Percentiles rank a stretch among this genome's conserved stretches.
Evolutionary conservation across 2,888 invertebrate species (phyloP).

Genomic region (Baronia brevicornis): DNA sequence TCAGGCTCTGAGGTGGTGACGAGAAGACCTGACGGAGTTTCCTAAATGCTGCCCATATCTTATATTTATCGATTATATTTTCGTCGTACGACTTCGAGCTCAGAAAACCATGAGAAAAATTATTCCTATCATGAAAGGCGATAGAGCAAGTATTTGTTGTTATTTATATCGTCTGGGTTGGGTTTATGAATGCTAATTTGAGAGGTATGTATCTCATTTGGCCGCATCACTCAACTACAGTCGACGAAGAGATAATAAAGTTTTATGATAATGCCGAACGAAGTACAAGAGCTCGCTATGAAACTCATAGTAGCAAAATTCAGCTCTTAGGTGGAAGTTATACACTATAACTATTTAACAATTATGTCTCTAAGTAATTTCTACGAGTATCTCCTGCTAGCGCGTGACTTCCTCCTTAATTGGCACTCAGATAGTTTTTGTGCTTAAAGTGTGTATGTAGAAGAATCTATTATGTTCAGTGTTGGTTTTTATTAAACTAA

Average conservation of each 20-base stretch:
- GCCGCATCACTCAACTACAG: slow-evolving; percentile 47
- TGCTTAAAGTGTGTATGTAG: slow-evolving; percentile 1
- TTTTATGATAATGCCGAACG: slow-evolving; percentile 32
- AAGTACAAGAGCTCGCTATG: too few species aligned
- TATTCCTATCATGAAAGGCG: slow-evolving; percentile 29
- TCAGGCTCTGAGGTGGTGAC: too few species aligned
- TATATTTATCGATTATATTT: too few species aligned
- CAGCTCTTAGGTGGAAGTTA: slow-evolving; percentile 3
- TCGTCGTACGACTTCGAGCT: slow-evolving; percentile 31
- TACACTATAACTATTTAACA: slow-evolving; percentile 5
- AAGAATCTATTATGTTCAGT: too few species aligned
- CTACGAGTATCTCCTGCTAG: slow-evolving; percentile 3
- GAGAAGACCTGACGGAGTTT: too few species aligned
- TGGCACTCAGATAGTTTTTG: slow-evolving; percentile 7
- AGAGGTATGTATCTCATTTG: slow-evolving; percentile 60
- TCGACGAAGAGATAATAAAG: slow-evolving; percentile 33
- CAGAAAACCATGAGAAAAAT: slow-evolving; percentile 38
- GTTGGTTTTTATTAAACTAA: too few species aligned
- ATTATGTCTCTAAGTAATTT: slow-evolving; percentile 10
- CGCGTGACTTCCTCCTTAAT: slow-evolving; percentile 10
- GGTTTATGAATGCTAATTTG: slow-evolving; percentile 69
- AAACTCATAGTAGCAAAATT: too few species aligned
- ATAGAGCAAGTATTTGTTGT: slow-evolving; percentile 32
- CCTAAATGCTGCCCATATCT: too few species aligned
- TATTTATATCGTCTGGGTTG: slow-evolving; percentile 62